A percentile compares a stretch with the other conserved stretches of the same genome.
phyloP scores from a whole-genome alignment of 2,797 vertebrate genomes.

The Channallabes apus region DNA sequence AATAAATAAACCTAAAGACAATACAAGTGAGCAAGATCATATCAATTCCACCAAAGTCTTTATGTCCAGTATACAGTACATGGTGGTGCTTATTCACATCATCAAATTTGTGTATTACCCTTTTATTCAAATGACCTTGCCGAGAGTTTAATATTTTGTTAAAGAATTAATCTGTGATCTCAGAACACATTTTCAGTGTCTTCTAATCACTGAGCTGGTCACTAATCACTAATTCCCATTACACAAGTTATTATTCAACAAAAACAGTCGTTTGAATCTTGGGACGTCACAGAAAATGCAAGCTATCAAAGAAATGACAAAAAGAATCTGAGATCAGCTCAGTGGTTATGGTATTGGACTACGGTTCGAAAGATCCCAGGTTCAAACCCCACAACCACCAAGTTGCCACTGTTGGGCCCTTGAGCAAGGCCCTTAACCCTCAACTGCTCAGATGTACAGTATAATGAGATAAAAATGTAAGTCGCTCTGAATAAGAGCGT shows the following conservation, averaged over 20 bases:
- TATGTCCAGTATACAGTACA: background rate
- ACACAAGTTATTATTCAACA: background rate
- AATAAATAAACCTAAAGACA: conserved; percentile 54
- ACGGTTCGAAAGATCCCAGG: too few species aligned
- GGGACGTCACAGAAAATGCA: conserved; percentile 52
- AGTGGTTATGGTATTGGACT: too few species aligned
- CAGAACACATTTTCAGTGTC: background rate
- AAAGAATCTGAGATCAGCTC: too few species aligned
- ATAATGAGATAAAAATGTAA: too few species aligned
- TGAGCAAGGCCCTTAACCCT: too few species aligned
- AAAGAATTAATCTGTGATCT: background rate
- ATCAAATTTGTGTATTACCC: background rate
- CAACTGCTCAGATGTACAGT: too few species aligned
- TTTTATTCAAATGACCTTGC: background rate
- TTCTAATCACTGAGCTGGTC: background rate
- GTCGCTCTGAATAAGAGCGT: too few species aligned
- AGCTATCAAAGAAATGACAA: conserved; percentile 16
- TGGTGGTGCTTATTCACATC: background rate
- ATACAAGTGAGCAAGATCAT: background rate
- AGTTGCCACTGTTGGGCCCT: too few species aligned
- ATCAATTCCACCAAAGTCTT: background rate
- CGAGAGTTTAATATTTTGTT: background rate
- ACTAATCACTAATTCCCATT: background rate
- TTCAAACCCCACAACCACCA: too few species aligned
- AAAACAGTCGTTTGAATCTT: conserved; percentile 47